Evolutionary conservation across 2,797 vertebrate genomes (phyloP).

Genomic region (Psittacula echo): DNA sequence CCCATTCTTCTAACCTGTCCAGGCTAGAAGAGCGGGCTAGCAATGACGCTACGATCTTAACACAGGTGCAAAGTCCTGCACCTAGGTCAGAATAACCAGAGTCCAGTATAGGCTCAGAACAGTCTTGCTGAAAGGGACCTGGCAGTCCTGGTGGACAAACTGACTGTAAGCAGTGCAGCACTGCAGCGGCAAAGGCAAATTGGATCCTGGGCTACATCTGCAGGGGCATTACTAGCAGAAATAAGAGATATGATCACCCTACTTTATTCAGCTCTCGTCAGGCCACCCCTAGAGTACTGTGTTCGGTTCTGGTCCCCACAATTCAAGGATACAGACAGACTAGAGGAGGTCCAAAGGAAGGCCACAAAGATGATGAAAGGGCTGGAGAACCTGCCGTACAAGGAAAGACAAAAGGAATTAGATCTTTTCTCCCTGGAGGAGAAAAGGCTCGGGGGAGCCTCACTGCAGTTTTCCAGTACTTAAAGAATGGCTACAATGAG

Average conservation of each 20-base stretch:
- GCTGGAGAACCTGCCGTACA: neutral
- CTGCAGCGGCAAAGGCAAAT: neutral
- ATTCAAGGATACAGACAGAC: neutral
- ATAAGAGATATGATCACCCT: neutral
- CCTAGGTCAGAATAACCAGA: neutral
- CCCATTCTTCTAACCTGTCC: neutral
- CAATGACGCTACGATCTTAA: neutral
- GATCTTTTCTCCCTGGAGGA: neutral
- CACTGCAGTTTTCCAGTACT: neutral
- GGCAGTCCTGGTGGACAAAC: neutral
- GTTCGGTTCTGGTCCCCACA: neutral
- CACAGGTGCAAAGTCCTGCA: neutral
- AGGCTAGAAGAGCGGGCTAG: neutral
- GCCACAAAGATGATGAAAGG: neutral
- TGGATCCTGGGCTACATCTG: neutral
- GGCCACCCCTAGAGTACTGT: neutral
- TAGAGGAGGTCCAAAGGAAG: neutral
- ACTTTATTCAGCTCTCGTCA: neutral
- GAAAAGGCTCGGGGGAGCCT: neutral
- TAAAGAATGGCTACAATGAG: neutral
- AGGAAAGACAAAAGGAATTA: neutral
- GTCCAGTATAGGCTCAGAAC: neutral
- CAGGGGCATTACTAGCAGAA: neutral
- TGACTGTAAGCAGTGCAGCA: neutral
- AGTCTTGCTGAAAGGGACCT: neutral